Conservation (phyloP, 2,888 invertebrate species). For the Agapetus fuscipes region DNA sequence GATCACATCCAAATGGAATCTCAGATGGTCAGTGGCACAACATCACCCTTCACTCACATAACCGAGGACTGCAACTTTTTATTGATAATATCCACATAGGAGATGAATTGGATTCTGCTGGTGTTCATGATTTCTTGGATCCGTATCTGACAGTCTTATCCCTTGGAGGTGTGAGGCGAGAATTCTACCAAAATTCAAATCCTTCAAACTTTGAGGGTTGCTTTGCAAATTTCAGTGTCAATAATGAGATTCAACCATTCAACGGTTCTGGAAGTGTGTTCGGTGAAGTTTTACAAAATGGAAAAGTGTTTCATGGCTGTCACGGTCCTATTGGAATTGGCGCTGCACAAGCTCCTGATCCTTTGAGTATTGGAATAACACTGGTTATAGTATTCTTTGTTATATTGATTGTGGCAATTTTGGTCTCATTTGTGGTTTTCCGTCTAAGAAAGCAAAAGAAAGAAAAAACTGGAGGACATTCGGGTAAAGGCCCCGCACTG, state of each 20-base stretch:
- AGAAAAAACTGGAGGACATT: conserved; percentile 63
- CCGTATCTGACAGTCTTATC: conserved; percentile 76
- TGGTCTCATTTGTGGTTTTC: conserved; percentile 88
- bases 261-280: conserved; percentile 81
- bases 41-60: conserved; percentile 62
- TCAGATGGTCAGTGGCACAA: conserved; percentile 88
- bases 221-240: conserved; percentile 78
- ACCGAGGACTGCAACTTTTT: conserved; percentile 59
- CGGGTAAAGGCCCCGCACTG: conserved; percentile 57
- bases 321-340: conserved; percentile 66
- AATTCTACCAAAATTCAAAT: conserved; percentile 45
- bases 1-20: conserved; percentile 48
- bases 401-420: conserved; percentile 77
- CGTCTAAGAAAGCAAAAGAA: conserved; percentile 78
- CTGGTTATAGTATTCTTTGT: conserved; percentile 91
- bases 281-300: conserved; percentile 56
- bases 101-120: conserved; percentile 77
- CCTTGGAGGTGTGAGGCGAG: conserved; percentile 65
- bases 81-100: conserved; percentile 64
- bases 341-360: conserved; percentile 70
- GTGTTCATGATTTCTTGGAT: conserved; percentile 86
- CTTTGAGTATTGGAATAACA: conserved; percentile 85
- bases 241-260: conserved; percentile 83
- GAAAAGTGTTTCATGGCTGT: conserved; percentile 68
- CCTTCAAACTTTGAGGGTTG: conserved; percentile 78